Evolutionary conservation across 2,113 vertebrate species (phyloP), one percentile per base, ranked within the genome.

Genomic region (Agapornis roseicollis): DNA sequence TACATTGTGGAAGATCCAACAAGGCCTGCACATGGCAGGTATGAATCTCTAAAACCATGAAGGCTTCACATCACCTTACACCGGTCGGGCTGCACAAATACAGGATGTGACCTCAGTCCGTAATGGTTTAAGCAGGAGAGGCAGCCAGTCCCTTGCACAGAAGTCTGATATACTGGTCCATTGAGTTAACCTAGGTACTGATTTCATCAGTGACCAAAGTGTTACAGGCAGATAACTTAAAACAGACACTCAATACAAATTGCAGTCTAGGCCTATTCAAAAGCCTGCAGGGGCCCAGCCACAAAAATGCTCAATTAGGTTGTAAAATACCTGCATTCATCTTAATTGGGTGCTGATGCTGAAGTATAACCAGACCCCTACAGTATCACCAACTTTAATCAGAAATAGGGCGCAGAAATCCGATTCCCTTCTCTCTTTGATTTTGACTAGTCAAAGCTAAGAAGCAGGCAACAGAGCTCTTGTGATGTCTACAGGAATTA

Each of bases 381-480:
- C 23, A 25, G 20, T 13, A 83, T 37, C 52, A 46, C 28, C 46
- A 31, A 28, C 56, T 89, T 53, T 50, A 69, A 69, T 94, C 66
- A 91, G 63, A 91, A 94, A 82, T 3, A 74, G 33, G 41, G 42
- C 76, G 60, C 47, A 89, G 76, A 78, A 96, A 80, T 47, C 10
- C 41, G 85, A 44, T 29, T 28, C 44, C 24, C 37, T 65, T 85
- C 7, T 2, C 65, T 27, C 56, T 56, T 89, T 79, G 64, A 92
- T 85, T 95, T 56, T 49, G 28, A 63, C 53, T 55, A 35, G 55
- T 74, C 56, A 89, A 74, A 89, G 55, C 55, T 47, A 84, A 71
- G 55, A 78, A 58, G 31, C 60, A 81, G 77, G 61, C 37, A 88
- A 65, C n/a, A 19, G 64, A 65, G 61, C 23, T 92, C 77, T 70